Conservation (phyloP, 2,888 invertebrate genomes). For the Phragmatobia fuliginosa region DNA sequence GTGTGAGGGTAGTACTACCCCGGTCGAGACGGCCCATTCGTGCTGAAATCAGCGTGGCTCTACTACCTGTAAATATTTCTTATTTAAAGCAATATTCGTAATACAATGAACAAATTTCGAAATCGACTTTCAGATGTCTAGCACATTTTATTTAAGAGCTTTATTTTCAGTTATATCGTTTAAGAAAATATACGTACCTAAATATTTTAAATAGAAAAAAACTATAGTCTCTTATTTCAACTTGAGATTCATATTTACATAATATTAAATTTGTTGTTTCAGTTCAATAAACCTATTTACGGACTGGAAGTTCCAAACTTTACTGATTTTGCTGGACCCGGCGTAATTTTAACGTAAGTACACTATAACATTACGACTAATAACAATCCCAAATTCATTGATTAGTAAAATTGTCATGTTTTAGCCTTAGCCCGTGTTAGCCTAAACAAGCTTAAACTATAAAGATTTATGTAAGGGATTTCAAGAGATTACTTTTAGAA, state of each 20-base stretch:
- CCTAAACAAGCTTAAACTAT: not conserved
- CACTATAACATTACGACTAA: not conserved
- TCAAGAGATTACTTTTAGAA: not conserved
- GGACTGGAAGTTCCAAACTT: constrained; percentile 93
- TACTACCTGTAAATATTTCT: no score
- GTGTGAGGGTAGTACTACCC: no score
- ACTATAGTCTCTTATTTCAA: not conserved
- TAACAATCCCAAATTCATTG: not conserved
- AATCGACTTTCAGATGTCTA: no score
- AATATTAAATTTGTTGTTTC: constrained; percentile 53
- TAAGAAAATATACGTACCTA: not conserved
- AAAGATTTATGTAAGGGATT: not conserved
- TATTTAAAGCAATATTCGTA: not conserved
- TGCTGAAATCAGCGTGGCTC: no score
- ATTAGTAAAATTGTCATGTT: not conserved
- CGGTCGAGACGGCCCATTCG: no score
- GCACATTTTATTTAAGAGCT: no score
- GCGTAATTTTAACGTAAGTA: constrained; percentile 94
- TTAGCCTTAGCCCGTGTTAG: not conserved
- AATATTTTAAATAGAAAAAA: not conserved
- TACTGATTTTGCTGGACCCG: constrained; percentile 98
- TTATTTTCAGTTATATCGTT: no score
- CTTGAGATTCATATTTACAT: not conserved
- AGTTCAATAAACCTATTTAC: constrained; percentile 91
- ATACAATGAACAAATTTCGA: no score